Base-by-base conservation (phyloP, 2,888 invertebrate genomes). In the Linhomoeus sp. region DNA sequence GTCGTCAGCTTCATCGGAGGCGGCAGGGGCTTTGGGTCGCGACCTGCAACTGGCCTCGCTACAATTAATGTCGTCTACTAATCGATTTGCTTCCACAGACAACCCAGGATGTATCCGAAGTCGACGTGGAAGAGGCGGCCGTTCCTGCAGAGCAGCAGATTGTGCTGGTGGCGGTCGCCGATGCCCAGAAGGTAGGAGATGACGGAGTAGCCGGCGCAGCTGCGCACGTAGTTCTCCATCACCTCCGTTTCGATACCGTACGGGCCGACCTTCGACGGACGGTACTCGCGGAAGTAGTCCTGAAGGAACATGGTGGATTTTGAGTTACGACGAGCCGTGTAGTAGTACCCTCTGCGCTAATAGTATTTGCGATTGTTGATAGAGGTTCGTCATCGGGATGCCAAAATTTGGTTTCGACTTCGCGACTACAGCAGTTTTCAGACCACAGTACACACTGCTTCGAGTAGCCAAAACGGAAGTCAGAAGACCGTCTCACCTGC, bases 1-100 rank as follows among this genome's bases (percentile, higher is more conserved):
- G 82, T 83, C 67, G 87, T 90, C 39, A 99, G 74, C 69, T 92
- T 94, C 90, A 99, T 97, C 7, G 94, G 92, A 15, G 97, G 92
- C 1, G 94, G 94, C 66, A 94, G 75, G 1, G 92, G 92, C 69
- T 99, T 99, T 3, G 97, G 97, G 72, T 99, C 97, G 41, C 92
- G 75, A 0, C 92, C 46, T 49, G 29, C 29, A 20, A 9, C 19
- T 9, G 7, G 23, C 20, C 17, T 20, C 20, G 19, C 43, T 20
- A 17, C 36, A n/a, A 15, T 36, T 36, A 36, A 15, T 36, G n/a
- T 36, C 15, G 14, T 15, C n/a, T 36, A 15, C n/a, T 36, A n/a
- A n/a, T n/a, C n/a, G n/a, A n/a, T n/a, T n/a, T n/a, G n/a, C n/a
- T n/a, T n/a, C n/a, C n/a, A n/a, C n/a, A n/a, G n/a, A n/a, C n/a